These are phyloP conservation scores for Phylloscopus trochiloides DNA, from an alignment of 2,113 vertebrate genomes.

Conservation along the genomic window DNA sequence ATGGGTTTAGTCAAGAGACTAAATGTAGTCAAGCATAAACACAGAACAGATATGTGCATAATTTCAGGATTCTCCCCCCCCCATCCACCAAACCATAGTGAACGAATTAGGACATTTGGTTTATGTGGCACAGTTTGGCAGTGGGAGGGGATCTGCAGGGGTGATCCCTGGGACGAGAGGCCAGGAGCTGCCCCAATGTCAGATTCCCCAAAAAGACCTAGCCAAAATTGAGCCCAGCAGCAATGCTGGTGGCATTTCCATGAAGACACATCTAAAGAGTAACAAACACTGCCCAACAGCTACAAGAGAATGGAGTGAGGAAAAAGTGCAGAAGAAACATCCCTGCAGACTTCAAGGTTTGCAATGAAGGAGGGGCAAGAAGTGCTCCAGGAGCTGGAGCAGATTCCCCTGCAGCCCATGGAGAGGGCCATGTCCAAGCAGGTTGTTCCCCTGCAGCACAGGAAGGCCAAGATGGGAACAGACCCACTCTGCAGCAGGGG, in stretches of 20 bases:
- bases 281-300: background rate
- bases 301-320: background rate
- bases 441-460: background rate
- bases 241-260: background rate
- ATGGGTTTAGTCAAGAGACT: background rate
- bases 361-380: background rate
- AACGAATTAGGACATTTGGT: background rate
- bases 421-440: background rate
- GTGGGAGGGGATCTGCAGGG: background rate
- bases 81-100: background rate
- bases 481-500: background rate
- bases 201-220: fast-evolving
- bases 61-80: background rate
- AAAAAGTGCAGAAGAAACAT: background rate
- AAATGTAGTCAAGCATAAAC: background rate
- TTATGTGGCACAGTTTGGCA: background rate
- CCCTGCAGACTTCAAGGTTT: background rate
- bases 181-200: fast-evolving
- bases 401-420: background rate
- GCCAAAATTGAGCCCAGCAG: background rate
- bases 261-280: background rate
- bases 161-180: background rate
- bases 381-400: background rate
- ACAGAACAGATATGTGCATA: background rate
- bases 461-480: fast-evolving